Percentiles rank a stretch among this genome's conserved stretches.
phyloP scores from a whole-genome alignment of 2,888 invertebrate species.

The Girardia tigrina region DNA sequence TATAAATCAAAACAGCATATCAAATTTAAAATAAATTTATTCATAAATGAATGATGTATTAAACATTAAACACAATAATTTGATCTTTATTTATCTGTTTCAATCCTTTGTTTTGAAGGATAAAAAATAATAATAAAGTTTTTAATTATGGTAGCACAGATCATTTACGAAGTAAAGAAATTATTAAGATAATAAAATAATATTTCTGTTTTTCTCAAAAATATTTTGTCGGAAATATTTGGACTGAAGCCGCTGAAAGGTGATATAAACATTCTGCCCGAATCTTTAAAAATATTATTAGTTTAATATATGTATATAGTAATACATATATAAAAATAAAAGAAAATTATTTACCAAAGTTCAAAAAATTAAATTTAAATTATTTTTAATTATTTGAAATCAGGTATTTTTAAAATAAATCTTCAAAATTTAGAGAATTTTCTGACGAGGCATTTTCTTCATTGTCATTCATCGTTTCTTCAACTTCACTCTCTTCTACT shows the following conservation, averaged over 20 bases:
- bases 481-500: background rate
- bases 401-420: conserved; percentile 1
- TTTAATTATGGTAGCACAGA: background rate
- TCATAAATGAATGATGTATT: conserved; percentile 10
- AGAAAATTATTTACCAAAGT: background rate
- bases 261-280: background rate
- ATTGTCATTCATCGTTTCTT: background rate
- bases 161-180: background rate
- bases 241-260: background rate
- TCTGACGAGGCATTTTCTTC: background rate
- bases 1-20: too few relatives aligned
- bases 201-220: background rate
- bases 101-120: background rate
- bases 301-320: background rate
- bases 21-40: conserved; percentile 11
- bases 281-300: background rate
- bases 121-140: background rate
- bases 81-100: background rate
- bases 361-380: background rate
- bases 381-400: background rate
- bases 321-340: background rate
- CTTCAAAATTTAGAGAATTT: conserved; percentile 12
- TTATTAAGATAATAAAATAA: background rate
- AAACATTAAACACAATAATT: conserved; percentile 7
- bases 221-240: background rate